Evolutionary conservation across 2,797 vertebrate species (phyloP).

Genomic region (Cossypha heuglini): DNA sequence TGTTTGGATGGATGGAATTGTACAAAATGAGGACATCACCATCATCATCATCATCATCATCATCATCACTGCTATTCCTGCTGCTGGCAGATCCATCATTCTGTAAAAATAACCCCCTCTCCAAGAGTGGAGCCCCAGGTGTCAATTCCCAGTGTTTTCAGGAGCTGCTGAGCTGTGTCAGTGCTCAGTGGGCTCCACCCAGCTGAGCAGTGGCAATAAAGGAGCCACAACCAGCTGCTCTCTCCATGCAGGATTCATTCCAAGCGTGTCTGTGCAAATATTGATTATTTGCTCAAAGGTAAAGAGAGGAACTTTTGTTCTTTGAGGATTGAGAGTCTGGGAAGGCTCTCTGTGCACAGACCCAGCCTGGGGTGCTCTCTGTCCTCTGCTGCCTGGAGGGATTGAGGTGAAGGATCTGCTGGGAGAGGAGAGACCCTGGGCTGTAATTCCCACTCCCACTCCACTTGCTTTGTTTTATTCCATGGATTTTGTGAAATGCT

Average conservation of each 20-base stretch:
- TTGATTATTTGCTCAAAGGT: not conserved
- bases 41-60: not conserved
- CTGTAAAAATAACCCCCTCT: not conserved
- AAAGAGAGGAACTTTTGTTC: not conserved
- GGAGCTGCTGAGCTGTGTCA: not conserved
- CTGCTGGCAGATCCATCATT: not conserved
- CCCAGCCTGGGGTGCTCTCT: fast-evolving
- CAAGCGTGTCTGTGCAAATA: not conserved
- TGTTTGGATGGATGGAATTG: not conserved
- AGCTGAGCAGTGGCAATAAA: not conserved
- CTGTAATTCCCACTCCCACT: not conserved
- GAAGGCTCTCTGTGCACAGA: not conserved
- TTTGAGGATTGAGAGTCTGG: not conserved
- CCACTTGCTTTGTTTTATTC: not conserved
- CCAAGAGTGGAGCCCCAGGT: not conserved
- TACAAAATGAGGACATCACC: not conserved
- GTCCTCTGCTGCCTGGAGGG: fast-evolving
- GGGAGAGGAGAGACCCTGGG: not conserved
- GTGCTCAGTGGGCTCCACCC: not conserved
- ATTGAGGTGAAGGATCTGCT: not conserved
- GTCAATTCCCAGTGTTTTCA: not conserved
- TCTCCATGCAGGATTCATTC: not conserved
- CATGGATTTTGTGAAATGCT: not conserved
- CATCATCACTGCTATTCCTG: not conserved
- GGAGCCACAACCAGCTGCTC: not conserved